These are phyloP conservation scores for Neoarius graeffei DNA, from an alignment of 2,113 vertebrate species.

Conservation along the genomic window DNA sequence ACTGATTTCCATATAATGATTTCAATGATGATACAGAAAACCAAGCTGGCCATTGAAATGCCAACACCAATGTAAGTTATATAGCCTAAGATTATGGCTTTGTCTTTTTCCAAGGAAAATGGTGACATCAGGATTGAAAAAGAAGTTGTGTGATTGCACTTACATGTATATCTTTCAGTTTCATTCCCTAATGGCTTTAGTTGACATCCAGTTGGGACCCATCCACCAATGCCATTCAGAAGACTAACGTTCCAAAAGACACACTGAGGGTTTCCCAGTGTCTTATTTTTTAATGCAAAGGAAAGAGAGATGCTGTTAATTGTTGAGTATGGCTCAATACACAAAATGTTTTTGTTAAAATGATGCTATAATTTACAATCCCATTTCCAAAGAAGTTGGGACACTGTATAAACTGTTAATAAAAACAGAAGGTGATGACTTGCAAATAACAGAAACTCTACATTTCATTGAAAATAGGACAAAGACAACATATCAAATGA, in stretches of 20 bases:
- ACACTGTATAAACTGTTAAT: no score
- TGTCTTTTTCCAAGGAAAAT: not conserved
- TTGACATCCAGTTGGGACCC: constrained; percentile 70
- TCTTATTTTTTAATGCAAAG: constrained; percentile 69
- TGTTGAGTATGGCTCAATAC: no score
- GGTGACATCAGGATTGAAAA: constrained; percentile 34
- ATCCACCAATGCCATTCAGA: constrained; percentile 58
- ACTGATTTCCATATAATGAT: constrained; percentile 75
- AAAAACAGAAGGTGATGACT: no score
- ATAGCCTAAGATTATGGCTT: not conserved
- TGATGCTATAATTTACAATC: no score
- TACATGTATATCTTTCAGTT: not conserved
- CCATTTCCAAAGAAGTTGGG: no score
- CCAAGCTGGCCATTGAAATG: constrained; percentile 77
- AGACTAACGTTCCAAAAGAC: constrained; percentile 77
- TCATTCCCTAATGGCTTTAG: not conserved
- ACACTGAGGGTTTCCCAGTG: constrained; percentile 64
- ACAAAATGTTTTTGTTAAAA: no score
- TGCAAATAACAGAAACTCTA: no score
- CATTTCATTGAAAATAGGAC: no score
- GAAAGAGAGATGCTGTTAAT: constrained; percentile 65
- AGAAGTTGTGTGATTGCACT: constrained; percentile 27
- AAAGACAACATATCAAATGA: no score
- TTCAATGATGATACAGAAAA: constrained; percentile 80
- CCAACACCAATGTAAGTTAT: constrained; percentile 73